These are phyloP conservation scores for Epizoanthus rinbou DNA, from an alignment of 92 coral and sea anemone genomes.

Conservation along the genomic window DNA sequence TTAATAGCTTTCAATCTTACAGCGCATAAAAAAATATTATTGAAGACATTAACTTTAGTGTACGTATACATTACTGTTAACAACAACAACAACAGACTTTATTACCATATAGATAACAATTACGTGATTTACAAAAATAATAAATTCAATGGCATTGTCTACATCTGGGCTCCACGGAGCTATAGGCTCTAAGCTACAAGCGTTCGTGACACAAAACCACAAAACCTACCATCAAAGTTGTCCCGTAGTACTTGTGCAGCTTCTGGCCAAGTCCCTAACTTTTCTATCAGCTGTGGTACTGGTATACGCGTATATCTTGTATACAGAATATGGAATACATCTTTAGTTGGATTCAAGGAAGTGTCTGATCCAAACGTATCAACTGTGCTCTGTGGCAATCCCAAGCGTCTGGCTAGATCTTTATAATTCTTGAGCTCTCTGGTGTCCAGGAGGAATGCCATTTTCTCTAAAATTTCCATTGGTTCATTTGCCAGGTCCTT, in stretches of 20 bases:
- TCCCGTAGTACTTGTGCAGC: neutral
- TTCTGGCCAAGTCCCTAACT: neutral
- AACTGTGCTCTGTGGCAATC: neutral
- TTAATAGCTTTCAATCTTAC: too few species aligned
- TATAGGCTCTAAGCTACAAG: too few species aligned
- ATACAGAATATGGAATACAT: neutral
- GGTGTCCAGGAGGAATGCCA: neutral
- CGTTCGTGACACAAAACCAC: neutral
- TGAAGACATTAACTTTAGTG: too few species aligned
- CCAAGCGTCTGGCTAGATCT: neutral
- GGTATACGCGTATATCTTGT: neutral
- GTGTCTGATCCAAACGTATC: neutral
- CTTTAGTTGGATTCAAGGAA: neutral
- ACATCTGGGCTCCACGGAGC: too few species aligned
- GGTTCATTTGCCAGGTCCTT: constrained; percentile 4
- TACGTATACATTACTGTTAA: too few species aligned
- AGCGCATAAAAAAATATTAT: too few species aligned
- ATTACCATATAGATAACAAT: too few species aligned
- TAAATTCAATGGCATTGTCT: too few species aligned
- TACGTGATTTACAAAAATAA: too few species aligned
- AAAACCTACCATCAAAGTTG: neutral
- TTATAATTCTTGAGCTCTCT: neutral
- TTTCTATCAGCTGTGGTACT: neutral
- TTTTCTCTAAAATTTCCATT: neutral
- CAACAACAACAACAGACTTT: too few species aligned